Percentiles rank a stretch among this genome's conserved stretches.
phyloP scores from a whole-genome alignment of 2,113 vertebrate species.

The Silurus glanis region DNA sequence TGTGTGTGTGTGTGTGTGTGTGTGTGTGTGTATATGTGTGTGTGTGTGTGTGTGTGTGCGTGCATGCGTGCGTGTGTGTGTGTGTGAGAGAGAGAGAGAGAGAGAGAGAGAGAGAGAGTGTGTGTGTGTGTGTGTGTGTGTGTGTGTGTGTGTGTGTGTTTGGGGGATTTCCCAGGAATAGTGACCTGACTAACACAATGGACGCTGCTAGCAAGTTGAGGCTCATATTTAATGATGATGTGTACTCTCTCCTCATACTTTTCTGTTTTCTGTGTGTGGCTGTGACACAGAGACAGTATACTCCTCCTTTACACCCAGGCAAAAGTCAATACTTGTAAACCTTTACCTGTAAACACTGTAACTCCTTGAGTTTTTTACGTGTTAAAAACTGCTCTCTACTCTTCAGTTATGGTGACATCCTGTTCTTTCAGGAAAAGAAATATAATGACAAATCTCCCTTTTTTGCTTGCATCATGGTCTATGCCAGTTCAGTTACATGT shows the following conservation, averaged over 20 bases:
- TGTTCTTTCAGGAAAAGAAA: constrained; percentile 33
- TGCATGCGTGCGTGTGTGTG: too few relatives aligned
- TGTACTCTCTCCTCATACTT: constrained; percentile 10
- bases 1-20: constrained; percentile 5
- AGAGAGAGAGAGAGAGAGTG: too few relatives aligned
- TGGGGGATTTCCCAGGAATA: constrained; percentile 50
- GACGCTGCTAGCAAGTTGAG: constrained; percentile 39
- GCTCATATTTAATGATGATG: constrained; percentile 36
- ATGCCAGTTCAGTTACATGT: constrained; percentile 28
- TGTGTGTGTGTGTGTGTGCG: neutral
- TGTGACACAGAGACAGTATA: neutral
- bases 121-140: neutral
- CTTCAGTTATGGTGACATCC: constrained; percentile 16
- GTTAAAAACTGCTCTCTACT: neutral
- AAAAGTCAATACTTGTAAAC: neutral
- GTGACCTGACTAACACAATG: constrained; percentile 54
- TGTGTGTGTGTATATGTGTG: neutral
- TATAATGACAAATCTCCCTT: constrained; percentile 21
- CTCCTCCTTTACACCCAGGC: neutral
- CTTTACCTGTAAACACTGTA: neutral
- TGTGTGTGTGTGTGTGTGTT: neutral
- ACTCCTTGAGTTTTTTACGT: constrained; percentile 7
- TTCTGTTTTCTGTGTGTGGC: neutral
- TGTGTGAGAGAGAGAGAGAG: too few relatives aligned
- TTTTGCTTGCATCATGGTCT: constrained; percentile 7